Base-by-base conservation (phyloP, 92 coral and sea anemone genomes). In the Zoanthus solanderi region DNA sequence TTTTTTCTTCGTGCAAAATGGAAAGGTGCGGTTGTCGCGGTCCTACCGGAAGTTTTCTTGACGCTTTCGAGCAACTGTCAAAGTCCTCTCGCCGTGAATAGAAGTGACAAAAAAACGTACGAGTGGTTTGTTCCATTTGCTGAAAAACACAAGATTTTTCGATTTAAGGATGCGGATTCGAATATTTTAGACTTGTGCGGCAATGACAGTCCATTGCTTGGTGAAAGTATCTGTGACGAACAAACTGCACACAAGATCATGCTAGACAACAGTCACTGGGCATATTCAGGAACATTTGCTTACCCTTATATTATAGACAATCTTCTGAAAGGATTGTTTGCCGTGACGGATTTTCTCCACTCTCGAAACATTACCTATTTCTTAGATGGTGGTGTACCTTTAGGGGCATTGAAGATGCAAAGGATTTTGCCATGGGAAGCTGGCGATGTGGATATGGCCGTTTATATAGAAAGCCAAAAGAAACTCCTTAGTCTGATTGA, bases 341-440 rank as follows among this genome's bases (percentile, higher is more conserved):
- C 31, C 13, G 85, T 87, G 1, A 54, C 88, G 3, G 84, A 92
- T 17, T 83, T 86, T 60, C 79, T 92, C 17, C 73, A 65, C 1
- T 65, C 23, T 37, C 83, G 79, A 75, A 83, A 87, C 32, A 86
- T 92, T 32, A 45, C 76, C 18, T 92, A 74, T 28, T 32, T 14
- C 0, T 63, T 92, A 18, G 31, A 52, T 2, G 93, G 85, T 0
- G 95, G 95, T 13, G 93, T 92, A 0, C 68, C 87, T 42, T 28
- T 92, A 9, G 95, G 95, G 15, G 93, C 95, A 13, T 77, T 92
- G 17, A 92, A 92, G 68, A 87, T 90, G 91, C 84, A 86, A 5
- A 84, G 78, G 9, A 74, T 92, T 47, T 50, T 92, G 48, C 95
- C 95, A 1, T 92, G 95, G 95, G 95, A 92, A n/a, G 88, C 95